Evolutionary conservation across 2,113 vertebrate species (phyloP).

Genomic region (Rhynchomys soricoides): DNA sequence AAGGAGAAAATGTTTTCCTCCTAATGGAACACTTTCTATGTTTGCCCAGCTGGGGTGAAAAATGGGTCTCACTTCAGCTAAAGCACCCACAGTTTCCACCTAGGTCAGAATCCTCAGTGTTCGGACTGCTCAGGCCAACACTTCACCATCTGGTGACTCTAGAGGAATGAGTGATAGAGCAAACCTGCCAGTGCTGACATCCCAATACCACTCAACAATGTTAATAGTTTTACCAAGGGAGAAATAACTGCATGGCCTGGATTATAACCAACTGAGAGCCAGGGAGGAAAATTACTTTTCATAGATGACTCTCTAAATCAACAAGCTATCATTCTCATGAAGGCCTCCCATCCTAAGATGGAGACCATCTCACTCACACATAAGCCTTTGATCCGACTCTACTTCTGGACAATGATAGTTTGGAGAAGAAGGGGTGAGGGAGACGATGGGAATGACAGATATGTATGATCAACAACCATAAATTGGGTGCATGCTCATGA

Average conservation of each 20-base stretch:
- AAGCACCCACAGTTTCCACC: conserved; percentile 43
- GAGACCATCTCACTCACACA: neutral
- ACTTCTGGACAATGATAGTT: neutral
- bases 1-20: neutral
- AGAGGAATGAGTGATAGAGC: conserved; percentile 19
- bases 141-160: conserved; percentile 39
- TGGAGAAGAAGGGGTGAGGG: neutral
- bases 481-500: neutral
- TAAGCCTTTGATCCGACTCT: neutral
- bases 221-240: conserved; percentile 37
- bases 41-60: conserved; percentile 43
- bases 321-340: conserved; percentile 17
- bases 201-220: conserved; percentile 24
- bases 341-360: neutral
- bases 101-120: conserved; percentile 48
- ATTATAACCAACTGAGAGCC: neutral
- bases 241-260: conserved; percentile 34
- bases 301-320: neutral
- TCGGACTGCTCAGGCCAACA: conserved; percentile 25
- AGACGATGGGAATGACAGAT: neutral
- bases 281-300: conserved; percentile 53
- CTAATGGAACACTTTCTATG: neutral
- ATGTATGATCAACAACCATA: neutral
- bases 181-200: conserved; percentile 21
- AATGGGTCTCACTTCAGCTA: conserved; percentile 38